A percentile compares a stretch with the other conserved stretches of the same genome.
Evolutionary conservation across 2,888 invertebrate genomes (phyloP).

Genomic region (Athetis lepigone): DNA sequence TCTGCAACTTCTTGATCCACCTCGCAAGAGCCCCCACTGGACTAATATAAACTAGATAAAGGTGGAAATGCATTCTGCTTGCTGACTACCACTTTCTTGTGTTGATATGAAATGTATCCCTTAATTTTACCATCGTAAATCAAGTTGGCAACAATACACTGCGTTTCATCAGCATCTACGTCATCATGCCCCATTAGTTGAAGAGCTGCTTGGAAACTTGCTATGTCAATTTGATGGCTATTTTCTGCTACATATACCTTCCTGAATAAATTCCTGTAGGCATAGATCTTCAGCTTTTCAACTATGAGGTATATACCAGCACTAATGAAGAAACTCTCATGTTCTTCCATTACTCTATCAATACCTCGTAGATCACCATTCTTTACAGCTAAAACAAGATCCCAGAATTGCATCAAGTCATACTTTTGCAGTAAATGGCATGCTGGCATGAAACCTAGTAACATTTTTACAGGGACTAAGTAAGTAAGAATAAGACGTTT

Average conservation of each 20-base stretch:
- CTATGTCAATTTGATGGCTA: slow-evolving; percentile 97
- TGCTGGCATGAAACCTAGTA: slow-evolving; percentile 98
- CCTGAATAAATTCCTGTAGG: slow-evolving; percentile 98
- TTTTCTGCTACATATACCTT: slow-evolving; percentile 95
- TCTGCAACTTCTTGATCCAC: slow-evolving; percentile 41
- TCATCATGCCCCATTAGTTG: slow-evolving; percentile 95
- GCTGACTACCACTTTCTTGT: slow-evolving; percentile 99
- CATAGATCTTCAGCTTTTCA: slow-evolving; percentile 98
- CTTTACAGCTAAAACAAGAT: slow-evolving; percentile 96
- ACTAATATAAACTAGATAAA: slow-evolving; percentile 91
- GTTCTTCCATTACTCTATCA: slow-evolving; percentile 95
- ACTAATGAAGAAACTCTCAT: slow-evolving; percentile 98
- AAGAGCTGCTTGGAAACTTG: slow-evolving; percentile 95
- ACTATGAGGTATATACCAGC: slow-evolving; percentile 99
- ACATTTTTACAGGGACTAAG: slow-evolving; percentile 98
- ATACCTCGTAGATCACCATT: slow-evolving; percentile 96
- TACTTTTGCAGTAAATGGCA: slow-evolving; percentile 95
- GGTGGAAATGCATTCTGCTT: slow-evolving; percentile 99
- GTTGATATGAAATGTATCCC: slow-evolving; percentile 99
- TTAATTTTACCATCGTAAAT: slow-evolving; percentile 99
- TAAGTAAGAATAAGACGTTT: slow-evolving; percentile 98
- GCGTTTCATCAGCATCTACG: slow-evolving; percentile 98
- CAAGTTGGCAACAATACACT: slow-evolving; percentile 98
- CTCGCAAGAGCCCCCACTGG: slow-evolving; percentile 53
- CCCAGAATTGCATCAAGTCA: slow-evolving; percentile 97